phyloP scores from a whole-genome alignment of 1,140 invertebrate species.

The Coptotermes formosanus region DNA sequence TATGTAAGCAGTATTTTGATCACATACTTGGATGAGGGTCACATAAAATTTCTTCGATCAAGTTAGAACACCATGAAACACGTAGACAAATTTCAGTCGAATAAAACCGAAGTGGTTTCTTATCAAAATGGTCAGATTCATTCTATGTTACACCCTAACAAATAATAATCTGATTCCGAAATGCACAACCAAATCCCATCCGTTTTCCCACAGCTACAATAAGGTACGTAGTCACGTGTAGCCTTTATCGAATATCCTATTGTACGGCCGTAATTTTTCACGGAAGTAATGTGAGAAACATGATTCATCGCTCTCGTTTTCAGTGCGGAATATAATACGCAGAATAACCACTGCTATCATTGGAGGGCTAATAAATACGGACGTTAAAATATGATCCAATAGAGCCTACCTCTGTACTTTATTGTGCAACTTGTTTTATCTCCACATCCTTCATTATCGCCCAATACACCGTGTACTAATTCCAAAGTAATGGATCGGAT shows the following conservation, averaged over 20 bases:
- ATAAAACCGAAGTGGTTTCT: not conserved
- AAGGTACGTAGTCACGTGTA: not conserved
- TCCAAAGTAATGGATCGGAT: not conserved
- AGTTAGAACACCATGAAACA: not conserved
- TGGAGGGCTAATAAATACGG: not conserved
- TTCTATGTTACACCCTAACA: not conserved
- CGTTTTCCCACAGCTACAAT: not conserved
- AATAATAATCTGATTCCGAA: not conserved
- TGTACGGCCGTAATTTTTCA: not conserved
- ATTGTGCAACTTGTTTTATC: not conserved
- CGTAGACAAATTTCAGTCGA: not conserved
- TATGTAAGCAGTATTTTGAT: too few relatives aligned
- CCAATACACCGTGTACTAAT: constrained; percentile 1
- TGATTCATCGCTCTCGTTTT: not conserved
- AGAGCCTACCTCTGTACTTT: not conserved
- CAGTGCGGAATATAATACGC: not conserved
- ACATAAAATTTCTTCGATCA: too few relatives aligned
- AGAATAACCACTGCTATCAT: not conserved
- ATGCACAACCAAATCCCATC: not conserved
- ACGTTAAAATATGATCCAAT: not conserved
- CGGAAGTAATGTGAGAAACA: not conserved
- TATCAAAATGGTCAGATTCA: not conserved
- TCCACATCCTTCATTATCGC: not conserved
- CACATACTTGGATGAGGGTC: too few relatives aligned
- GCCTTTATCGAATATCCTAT: not conserved